Conservation (phyloP, 2,797 vertebrate species). For the Telmatherina bonti region DNA sequence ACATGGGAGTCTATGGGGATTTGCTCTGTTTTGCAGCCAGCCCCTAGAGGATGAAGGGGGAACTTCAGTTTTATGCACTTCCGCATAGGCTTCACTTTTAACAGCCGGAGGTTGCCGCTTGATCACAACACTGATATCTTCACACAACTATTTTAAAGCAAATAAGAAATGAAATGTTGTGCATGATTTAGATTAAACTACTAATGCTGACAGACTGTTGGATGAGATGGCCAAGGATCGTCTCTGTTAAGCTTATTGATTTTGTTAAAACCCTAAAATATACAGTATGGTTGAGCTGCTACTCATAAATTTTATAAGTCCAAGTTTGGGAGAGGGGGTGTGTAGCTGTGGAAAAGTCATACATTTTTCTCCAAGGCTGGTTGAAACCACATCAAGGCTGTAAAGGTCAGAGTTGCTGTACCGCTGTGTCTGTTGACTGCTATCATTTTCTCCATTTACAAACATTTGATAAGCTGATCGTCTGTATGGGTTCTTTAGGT, state of each 20-base stretch:
- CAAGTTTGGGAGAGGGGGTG: no score
- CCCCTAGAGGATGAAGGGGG: no score
- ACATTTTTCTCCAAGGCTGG: background rate
- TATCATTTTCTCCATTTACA: background rate
- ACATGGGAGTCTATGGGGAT: no score
- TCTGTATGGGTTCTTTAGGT: background rate
- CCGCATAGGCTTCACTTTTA: no score
- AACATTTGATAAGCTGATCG: conserved; percentile 1
- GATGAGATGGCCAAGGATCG: background rate
- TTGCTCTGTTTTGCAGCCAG: no score
- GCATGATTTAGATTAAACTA: background rate
- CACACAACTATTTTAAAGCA: background rate
- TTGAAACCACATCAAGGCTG: background rate
- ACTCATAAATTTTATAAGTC: no score
- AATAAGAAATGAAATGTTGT: background rate
- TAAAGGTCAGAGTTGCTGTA: background rate
- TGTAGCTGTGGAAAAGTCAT: background rate
- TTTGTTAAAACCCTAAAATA: background rate
- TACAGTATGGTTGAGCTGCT: background rate
- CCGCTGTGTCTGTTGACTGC: background rate
- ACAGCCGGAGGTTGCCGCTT: no score
- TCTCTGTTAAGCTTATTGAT: conserved; percentile 2
- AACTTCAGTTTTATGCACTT: no score
- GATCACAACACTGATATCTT: background rate
- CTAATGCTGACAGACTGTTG: background rate